Base-by-base conservation (phyloP, 2,113 vertebrate genomes). In the Chitala chitala region DNA sequence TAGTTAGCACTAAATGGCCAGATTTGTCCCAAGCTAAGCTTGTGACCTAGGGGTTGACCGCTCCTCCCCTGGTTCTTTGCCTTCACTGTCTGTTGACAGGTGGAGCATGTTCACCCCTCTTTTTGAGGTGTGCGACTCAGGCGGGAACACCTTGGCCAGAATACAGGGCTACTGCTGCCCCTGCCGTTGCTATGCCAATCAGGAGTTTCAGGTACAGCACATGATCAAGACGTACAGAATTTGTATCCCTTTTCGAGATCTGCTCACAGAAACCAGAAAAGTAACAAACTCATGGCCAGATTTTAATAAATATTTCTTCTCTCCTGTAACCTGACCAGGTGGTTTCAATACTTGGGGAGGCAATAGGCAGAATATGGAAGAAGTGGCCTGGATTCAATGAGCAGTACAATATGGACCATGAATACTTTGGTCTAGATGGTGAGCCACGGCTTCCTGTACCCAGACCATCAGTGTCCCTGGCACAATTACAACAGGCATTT, bases 381-480 rank as follows among this genome's bases (percentile, higher is more conserved):
- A 90, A 84, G 38, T 92, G 91, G 91, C 90, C 86, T 0, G 90
- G 92, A 9, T 91, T 89, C 79, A 90, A 83, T 48, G 85, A 87
- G 0, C 85, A 88, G 9, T 77, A 75, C 4, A 92, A 92, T 82
- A 89, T 87, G 90, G 92, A 94, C 77, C 90, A 93, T 81, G 91
- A 93, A 72, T 87, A 88, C 80, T 92, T 93, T 78, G 92, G 92
- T 13, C 64, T 94, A 61, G 86, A 91, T 33, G 83, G 91, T 93
- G 80, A 88, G 86, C 84, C 26, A 17, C 15, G 1, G 8, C 24
- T 36, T 66, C 73, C 15, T 71, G 17, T 59, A 1, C 20, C 17
- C 3, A 26, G 38, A 48, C 6, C 12, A 20, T 20, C 17, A n/a
- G 17, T 2, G 15, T 17, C 6, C 5, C 7, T 5, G 9, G 13